phyloP scores from a whole-genome alignment of 2,113 vertebrate genomes.

The Tamias sibiricus region DNA sequence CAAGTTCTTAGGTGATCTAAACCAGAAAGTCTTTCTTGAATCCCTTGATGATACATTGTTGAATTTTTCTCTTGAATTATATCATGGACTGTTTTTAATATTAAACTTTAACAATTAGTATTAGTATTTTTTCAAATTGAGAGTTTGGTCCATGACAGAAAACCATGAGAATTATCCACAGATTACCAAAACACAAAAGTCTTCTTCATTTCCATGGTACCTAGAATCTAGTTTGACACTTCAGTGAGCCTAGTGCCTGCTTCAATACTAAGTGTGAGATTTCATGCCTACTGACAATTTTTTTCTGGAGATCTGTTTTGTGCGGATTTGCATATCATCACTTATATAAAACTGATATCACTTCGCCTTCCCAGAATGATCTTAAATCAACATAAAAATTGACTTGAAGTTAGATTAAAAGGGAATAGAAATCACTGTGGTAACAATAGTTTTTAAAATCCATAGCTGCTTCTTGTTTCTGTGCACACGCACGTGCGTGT shows the following conservation, averaged over 20 bases:
- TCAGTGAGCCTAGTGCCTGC: not conserved
- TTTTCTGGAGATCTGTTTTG: not conserved
- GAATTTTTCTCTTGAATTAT: not conserved
- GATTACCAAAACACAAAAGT: not conserved
- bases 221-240: not conserved
- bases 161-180: not conserved
- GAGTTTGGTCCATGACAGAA: not conserved
- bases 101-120: not conserved
- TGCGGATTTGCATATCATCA: not conserved
- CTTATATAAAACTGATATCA: not conserved
- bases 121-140: not conserved
- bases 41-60: not conserved
- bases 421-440: not conserved
- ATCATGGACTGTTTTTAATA: not conserved
- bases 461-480: not conserved
- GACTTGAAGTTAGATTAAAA: conserved; percentile 22
- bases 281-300: not conserved
- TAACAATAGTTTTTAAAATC: not conserved
- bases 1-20: not conserved
- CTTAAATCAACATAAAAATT: not conserved
- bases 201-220: not conserved
- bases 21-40: not conserved
- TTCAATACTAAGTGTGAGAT: not conserved
- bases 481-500: not conserved
- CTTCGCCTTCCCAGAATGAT: not conserved